Evolutionary conservation across 2,888 invertebrate species (phyloP).

Genomic region (Cynaeus angustus): DNA sequence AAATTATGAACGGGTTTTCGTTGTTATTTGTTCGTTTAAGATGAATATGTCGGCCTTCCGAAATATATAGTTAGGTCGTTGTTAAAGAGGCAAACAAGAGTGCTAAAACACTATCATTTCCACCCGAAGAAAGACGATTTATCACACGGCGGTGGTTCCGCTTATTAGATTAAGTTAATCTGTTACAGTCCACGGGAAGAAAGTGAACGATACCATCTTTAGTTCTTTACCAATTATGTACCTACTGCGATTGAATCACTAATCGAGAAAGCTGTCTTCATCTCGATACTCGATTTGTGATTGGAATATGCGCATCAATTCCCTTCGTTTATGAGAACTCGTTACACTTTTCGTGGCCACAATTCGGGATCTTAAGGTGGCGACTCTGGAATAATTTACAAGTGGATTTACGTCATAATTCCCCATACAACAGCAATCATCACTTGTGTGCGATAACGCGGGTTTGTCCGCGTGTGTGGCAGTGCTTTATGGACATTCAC

Average conservation of each 20-base stretch:
- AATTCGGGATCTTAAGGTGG: constrained; percentile 20
- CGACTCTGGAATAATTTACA: constrained; percentile 24
- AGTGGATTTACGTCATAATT: constrained; percentile 53
- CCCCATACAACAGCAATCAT: constrained; percentile 53
- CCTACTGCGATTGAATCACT: constrained; percentile 62
- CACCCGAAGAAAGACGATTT: constrained; percentile 57
- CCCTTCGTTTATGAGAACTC: no score
- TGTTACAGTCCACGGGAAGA: constrained; percentile 64
- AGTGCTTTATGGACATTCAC: constrained; percentile 69
- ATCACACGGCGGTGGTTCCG: constrained; percentile 65
- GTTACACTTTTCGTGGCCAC: no score
- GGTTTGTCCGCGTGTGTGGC: constrained; percentile 67
- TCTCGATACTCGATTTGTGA: constrained; percentile 40
- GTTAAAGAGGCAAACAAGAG: constrained; percentile 50
- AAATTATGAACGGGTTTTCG: constrained; percentile 8
- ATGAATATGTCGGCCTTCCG: constrained; percentile 27
- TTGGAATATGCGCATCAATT: constrained; percentile 37
- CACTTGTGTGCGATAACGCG: constrained; percentile 48
- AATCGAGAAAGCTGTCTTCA: constrained; percentile 53
- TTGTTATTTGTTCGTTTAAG: not conserved
- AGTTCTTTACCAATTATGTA: constrained; percentile 65
- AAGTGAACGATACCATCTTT: constrained; percentile 61
- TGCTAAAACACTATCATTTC: constrained; percentile 57
- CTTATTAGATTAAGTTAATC: constrained; percentile 68
- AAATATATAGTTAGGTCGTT: constrained; percentile 24